phyloP scores from a whole-genome alignment of 2,797 vertebrate genomes.

The Gymnoscopelus braueri region DNA sequence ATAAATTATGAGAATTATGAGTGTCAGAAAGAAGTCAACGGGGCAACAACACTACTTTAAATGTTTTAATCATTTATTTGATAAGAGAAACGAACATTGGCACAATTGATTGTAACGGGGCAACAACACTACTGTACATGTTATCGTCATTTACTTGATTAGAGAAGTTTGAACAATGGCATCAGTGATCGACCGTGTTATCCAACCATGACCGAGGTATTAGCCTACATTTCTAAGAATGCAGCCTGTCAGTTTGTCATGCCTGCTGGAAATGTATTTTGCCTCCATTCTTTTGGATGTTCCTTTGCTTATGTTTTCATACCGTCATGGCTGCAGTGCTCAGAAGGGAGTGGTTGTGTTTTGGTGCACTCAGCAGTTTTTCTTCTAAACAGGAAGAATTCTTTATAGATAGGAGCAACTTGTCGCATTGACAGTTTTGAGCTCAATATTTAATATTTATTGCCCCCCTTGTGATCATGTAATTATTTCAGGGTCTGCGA shows the following conservation, averaged over 20 bases:
- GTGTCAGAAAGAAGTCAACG: background rate
- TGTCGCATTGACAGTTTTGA: background rate
- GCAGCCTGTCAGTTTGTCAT: slow-evolving; percentile 41
- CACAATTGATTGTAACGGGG: background rate
- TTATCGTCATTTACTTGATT: too few species aligned
- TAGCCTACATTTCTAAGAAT: slow-evolving; percentile 45
- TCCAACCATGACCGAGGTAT: background rate
- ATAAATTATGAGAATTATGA: background rate
- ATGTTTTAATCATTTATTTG: too few species aligned
- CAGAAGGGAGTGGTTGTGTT: too few species aligned
- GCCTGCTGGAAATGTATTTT: background rate
- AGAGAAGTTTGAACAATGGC: background rate
- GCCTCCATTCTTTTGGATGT: background rate
- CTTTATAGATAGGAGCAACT: background rate
- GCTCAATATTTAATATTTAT: slow-evolving; percentile 20
- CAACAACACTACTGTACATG: too few species aligned
- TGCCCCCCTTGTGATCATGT: slow-evolving; percentile 6
- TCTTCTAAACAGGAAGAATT: too few species aligned
- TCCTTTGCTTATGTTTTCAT: slow-evolving; percentile 8
- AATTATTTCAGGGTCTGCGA: slow-evolving; percentile 2
- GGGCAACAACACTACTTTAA: too few species aligned
- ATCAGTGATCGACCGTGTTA: background rate
- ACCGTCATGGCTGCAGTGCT: too few species aligned
- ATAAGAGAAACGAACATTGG: background rate
- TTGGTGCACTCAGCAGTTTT: too few species aligned